Evolutionary conservation across 2,113 vertebrate species (phyloP), one percentile per base, ranked within the genome.

Genomic region (Oryzias celebensis): DNA sequence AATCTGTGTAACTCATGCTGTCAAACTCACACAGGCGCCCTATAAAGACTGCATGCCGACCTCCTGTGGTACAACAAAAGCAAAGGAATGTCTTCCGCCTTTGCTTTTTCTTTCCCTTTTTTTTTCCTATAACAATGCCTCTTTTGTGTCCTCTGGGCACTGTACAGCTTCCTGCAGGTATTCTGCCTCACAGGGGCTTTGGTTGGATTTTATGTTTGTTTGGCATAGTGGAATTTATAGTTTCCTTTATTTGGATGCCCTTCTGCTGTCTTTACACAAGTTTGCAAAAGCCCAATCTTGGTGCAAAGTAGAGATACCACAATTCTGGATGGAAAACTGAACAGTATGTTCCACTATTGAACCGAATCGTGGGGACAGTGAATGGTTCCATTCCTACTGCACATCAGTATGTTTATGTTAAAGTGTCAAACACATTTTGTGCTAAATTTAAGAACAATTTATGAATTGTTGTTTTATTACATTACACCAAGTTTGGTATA

Each of bases 41-140:
- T 18, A 57, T 80, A 73, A 79, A 87, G 66, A 73, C 43, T 20
- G 68, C 82, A 85, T 78, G 75, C 84, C 57, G 52, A 77, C 61
- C 77, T 82, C 84, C 78, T 58, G 84, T 15, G 57, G 80, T 58
- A 79, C 44, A 49, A 58, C 22, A 42, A 65, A 76, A 76, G 80
- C 53, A 12, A 61, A 71, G 65, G 71, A 88, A 83, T 83, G 79
- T 18, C 20, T 63, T 46, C 52, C 49, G 8, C 53, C 66, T 59
- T 58, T 26, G 54, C 24, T 20, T 55, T 46, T 64, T 60, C 44
- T 64, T 52, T 69, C 63, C 45, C 53, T 66, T 57, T 48, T 24
- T 55, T n/a, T 65, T 49, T 17, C 49, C 55, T 49, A 36, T 71
- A 89, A 90, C 86, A 90, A 88, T 83, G 64, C 80, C 52, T 75